These are phyloP conservation scores for Megalonaias nervosa DNA, from an alignment of 1,140 invertebrate genomes.

Conservation along the genomic window DNA sequence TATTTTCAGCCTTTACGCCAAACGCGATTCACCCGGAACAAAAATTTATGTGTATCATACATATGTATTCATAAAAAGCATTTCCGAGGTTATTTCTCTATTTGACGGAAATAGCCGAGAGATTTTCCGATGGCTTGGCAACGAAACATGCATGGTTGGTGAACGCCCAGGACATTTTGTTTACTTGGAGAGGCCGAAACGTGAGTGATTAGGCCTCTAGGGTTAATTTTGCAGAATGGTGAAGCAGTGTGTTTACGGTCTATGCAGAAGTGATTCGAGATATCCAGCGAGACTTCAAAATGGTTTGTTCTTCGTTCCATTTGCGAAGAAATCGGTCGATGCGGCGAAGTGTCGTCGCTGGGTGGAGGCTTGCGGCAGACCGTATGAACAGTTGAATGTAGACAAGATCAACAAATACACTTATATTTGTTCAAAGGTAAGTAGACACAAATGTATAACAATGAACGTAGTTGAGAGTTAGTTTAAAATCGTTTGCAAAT, in stretches of 20 bases:
- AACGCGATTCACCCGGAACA: too few relatives aligned
- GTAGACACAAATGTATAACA: not conserved
- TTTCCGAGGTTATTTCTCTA: too few relatives aligned
- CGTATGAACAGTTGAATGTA: conserved; percentile 41
- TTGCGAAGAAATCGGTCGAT: conserved; percentile 45
- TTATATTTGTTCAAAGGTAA: conserved; percentile 46
- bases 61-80: too few relatives aligned
- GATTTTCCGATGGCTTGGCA: too few relatives aligned
- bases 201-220: not conserved
- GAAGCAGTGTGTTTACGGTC: conserved; percentile 21
- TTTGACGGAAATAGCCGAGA: too few relatives aligned
- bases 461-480: too few relatives aligned
- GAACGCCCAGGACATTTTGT: too few relatives aligned
- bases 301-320: conserved; percentile 31
- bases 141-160: too few relatives aligned
- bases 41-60: too few relatives aligned
- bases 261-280: conserved; percentile 22
- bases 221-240: conserved; percentile 19
- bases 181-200: not conserved
- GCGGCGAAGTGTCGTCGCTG: conserved; percentile 42
- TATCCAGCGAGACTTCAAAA: conserved; percentile 28
- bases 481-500: too few relatives aligned
- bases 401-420: conserved; percentile 37
- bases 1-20: too few relatives aligned
- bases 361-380: conserved; percentile 44